These are phyloP conservation scores for Xenentodon cancila DNA, from an alignment of 2,797 vertebrate species.

Conservation along the genomic window DNA sequence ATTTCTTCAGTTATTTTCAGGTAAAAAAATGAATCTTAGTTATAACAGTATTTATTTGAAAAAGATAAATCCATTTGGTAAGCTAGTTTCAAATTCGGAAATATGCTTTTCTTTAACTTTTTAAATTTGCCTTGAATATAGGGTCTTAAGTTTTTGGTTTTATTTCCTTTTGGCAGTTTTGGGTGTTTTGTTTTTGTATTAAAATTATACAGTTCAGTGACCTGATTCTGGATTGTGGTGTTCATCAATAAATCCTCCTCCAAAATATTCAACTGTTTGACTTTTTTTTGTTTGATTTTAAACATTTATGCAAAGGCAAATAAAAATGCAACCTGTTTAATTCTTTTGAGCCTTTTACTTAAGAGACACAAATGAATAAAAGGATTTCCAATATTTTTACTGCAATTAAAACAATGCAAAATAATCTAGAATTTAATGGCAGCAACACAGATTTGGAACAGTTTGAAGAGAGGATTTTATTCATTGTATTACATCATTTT, in stretches of 20 bases:
- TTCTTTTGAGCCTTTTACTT: neutral
- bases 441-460: too few species aligned
- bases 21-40: neutral
- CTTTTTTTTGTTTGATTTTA: neutral
- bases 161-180: neutral
- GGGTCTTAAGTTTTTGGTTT: neutral
- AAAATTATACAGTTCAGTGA: neutral
- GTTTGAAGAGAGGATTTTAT: too few species aligned
- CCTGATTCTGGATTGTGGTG: neutral
- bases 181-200: neutral
- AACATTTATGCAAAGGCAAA: neutral
- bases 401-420: neutral
- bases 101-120: neutral
- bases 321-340: neutral
- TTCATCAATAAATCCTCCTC: conserved; percentile 7
- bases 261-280: neutral
- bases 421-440: too few species aligned
- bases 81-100: neutral
- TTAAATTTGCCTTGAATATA: neutral
- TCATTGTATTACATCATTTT: too few species aligned
- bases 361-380: too few species aligned
- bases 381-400: neutral
- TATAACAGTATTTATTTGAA: neutral
- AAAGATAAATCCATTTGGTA: neutral
- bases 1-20: neutral